A percentile compares a stretch with the other conserved stretches of the same genome.
These are phyloP conservation scores for Urocynchramus pylzowi DNA, from an alignment of 2,113 vertebrate genomes.

Conservation along the genomic window DNA sequence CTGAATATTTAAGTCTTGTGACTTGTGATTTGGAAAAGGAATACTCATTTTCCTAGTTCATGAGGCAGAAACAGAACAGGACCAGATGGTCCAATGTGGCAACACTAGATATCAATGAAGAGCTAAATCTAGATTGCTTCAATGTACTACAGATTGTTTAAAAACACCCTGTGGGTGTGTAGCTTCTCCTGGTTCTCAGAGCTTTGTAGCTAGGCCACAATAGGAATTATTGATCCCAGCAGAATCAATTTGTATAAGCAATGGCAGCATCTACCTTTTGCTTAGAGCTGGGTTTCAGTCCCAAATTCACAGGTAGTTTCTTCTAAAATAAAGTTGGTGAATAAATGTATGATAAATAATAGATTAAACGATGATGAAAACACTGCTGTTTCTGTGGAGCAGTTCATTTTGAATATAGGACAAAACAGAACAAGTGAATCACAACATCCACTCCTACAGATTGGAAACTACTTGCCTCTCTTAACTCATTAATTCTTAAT, in stretches of 20 bases:
- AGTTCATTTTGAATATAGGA: not conserved
- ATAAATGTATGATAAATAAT: not conserved
- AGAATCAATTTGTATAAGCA: not conserved
- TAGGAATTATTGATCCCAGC: not conserved
- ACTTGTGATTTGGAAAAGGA: conserved; percentile 29
- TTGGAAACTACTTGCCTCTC: not conserved
- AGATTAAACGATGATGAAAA: not conserved
- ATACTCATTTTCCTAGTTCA: conserved; percentile 35
- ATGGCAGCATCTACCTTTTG: not conserved
- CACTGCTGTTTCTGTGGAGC: rapidly evolving
- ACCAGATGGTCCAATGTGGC: conserved; percentile 24
- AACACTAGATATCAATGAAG: not conserved
- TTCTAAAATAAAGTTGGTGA: not conserved
- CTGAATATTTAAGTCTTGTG: conserved; percentile 16
- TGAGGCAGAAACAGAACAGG: conserved; percentile 48
- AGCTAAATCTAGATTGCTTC: not conserved
- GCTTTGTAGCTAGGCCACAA: not conserved
- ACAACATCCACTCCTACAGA: not conserved
- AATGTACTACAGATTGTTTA: not conserved
- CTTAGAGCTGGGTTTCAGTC: not conserved
- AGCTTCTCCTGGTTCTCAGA: not conserved
- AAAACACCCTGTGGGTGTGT: not conserved
- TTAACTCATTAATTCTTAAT: too few species aligned
- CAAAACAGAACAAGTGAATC: not conserved
- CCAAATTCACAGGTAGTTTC: not conserved